Base-by-base conservation (phyloP, 2,888 invertebrate species). In the Scaeva pyrastri region DNA sequence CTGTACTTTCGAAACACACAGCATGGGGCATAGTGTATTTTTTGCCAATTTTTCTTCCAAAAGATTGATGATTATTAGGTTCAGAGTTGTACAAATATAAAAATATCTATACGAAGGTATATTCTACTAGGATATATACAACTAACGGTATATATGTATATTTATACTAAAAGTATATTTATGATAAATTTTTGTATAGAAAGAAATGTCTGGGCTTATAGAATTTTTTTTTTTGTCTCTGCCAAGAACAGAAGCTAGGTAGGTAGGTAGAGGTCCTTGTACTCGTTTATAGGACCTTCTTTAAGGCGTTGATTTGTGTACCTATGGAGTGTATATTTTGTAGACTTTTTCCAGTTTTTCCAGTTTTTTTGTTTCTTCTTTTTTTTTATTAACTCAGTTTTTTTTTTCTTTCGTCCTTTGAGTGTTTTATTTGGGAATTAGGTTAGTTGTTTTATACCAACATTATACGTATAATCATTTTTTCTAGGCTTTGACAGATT, bases 51-150 rank as follows among this genome's bases (percentile, higher is more conserved):
- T 64, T 64, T 26, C 23, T 64, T 68, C 62, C 36, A 48, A 85
- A 81, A 85, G 85, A 85, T 85, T 85, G 85, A 85, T 85, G 85
- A 80, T 85, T 81, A 85, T 81, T 85, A 70, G 81, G 85, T 81
- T 80, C 68, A 73, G 36, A 81, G 73, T 70, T 80, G 21, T 76
- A 68, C 48, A 75, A 84, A 66, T 48, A 58, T 56, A 76, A 26
- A 50, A n/a, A 70, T 43, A 41, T 39, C 21, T 23, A 52, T 36
- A 60, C 6, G 31, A 31, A 5, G 31, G 31, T 31, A 31, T 31
- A 8, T 31, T 31, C 5, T 5, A 7, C 6, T 4, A n/a, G n/a
- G 0, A 16, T 45, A 16, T 45, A 16, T 48, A 19, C 19, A 21
- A 21, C 12, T 21, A 19, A 8, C 31, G 5, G 2, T 12, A 50